Evolutionary conservation across 2,888 invertebrate genomes (phyloP), one percentile per base, ranked within the genome.

Genomic region (Sisyra nigra): DNA sequence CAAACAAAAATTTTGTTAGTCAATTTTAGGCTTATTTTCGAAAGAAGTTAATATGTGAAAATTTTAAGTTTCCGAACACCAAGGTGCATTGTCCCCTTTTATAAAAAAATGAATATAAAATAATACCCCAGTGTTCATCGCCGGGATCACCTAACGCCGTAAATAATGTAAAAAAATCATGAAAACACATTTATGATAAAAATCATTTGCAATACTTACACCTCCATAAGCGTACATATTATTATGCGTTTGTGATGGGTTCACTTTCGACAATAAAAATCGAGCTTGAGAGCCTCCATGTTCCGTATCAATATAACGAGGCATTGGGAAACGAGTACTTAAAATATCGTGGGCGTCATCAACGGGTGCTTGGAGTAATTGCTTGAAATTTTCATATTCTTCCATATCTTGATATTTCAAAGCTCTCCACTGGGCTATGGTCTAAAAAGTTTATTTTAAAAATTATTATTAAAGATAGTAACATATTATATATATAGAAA

Each of bases 241-340:
- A 71, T 98, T 98, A 67, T 99, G 98, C 13, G 98, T 99, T 63
- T 94, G 89, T 54, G 97, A 97, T n/a, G 98, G 98, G 66, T 99
- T 99, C 46, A 99, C 98, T 75, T 98, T 97, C 14, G 94, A 94
- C 44, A 99, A 67, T 52, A 99, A 72, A 69, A 99, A 99, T 51
- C 98, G 79, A 10, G 98, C 96, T 78, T 98, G 97, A 1, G 96
- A 96, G 9, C 96, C 97, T n/a, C 94, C 97, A 56, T 96, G 91
- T 59, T 98, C 96, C 0, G 98, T 98, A 61, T 94, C 96, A 52
- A 99, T 97, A 61, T 98, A 99, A 44, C 98, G 74, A 8, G 98
- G 97, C 74, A 97, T 94, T 2, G 98, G 98, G 68, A 99, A 99
- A 46, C 98, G 74, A 19, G 85, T 91, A 59, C 85, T 83, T 48